phyloP scores from a whole-genome alignment of 2,797 vertebrate genomes.

The Hapalemur alaotrensis region DNA sequence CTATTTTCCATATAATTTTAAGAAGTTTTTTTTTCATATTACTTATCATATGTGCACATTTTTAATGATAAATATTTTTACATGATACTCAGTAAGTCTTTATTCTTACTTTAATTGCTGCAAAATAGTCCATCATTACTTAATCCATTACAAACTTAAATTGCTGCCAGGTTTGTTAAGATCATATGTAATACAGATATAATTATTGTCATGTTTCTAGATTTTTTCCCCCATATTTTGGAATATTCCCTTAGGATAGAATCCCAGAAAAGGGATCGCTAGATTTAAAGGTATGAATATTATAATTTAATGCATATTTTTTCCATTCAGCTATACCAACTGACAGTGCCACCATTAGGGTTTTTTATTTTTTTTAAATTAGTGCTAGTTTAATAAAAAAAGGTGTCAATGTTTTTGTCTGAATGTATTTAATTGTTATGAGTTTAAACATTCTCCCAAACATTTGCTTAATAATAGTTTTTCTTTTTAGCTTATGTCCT shows the following conservation, averaged over 20 bases:
- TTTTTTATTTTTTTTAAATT: not conserved
- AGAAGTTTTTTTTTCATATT: not conserved
- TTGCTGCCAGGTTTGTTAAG: not conserved
- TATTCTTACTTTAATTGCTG: not conserved
- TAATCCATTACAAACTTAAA: not conserved
- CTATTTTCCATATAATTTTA: conserved; percentile 8
- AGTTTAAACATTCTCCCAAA: conserved; percentile 28
- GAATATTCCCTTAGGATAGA: not conserved
- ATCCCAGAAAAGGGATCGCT: not conserved
- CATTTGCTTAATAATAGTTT: conserved; percentile 9
- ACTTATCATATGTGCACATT: not conserved
- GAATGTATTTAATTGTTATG: conserved; percentile 27
- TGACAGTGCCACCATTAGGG: not conserved
- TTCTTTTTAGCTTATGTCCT: not conserved
- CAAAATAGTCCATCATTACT: not conserved
- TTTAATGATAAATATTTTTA: conserved; percentile 14
- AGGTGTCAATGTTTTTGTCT: conserved; percentile 20
- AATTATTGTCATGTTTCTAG: not conserved
- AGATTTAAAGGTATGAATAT: conserved; percentile 37
- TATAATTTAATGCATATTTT: conserved; percentile 27
- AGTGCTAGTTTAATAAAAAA: conserved; percentile 3
- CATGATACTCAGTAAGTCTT: not conserved
- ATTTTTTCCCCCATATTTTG: not conserved
- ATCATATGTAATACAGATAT: not conserved
- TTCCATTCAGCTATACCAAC: not conserved